Base-by-base conservation (phyloP, 2,888 invertebrate genomes). In the Drosophila niveifrons region DNA sequence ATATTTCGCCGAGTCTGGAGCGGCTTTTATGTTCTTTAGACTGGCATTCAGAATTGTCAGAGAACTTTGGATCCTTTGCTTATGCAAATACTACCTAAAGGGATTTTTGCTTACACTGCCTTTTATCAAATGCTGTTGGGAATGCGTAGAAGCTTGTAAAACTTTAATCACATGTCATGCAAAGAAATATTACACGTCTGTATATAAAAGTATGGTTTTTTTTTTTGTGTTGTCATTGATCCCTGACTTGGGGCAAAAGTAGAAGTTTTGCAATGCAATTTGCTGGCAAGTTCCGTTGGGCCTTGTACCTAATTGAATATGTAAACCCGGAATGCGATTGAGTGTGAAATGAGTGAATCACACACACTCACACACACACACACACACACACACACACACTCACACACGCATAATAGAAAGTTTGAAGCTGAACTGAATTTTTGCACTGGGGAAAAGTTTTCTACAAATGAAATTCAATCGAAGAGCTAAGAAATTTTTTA, bases 101-200 rank as follows among this genome's bases (percentile, higher is more conserved):
- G 43, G 70, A 66, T 68, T 73, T 74, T 46, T 63, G 66, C 72
- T 58, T 48, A 41, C 65, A 57, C 55, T 57, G 61, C 75, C 68
- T 50, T 64, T 68, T 68, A 59, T 23, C 53, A 51, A 57, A 50
- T 15, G 58, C 39, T 43, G 10, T 18, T 18, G 43, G 1, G 7
- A 46, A 51, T 43, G 44, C 11, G 13, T 6, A 8, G 8, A 7
- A 44, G 46, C 41, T 17, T 73, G 67, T 67, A 64, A 70, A 86
- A 86, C 84, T 88, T 88, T 83, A 85, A 88, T 88, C 87, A 87
- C 87, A 87, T 78, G 84, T 64, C 80, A 76, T 72, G 77, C 56
- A n/a, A 66, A 68, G 62, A 62, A 69, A 75, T 83, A 67, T 72
- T 77, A 63, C 41, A 83, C 72, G 39, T 39, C 13, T 6, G 3